A percentile compares a stretch with the other conserved stretches of the same genome.
These are phyloP conservation scores for Nasonia vitripennis DNA, from an alignment of 1,140 invertebrate species.

Conservation along the genomic window DNA sequence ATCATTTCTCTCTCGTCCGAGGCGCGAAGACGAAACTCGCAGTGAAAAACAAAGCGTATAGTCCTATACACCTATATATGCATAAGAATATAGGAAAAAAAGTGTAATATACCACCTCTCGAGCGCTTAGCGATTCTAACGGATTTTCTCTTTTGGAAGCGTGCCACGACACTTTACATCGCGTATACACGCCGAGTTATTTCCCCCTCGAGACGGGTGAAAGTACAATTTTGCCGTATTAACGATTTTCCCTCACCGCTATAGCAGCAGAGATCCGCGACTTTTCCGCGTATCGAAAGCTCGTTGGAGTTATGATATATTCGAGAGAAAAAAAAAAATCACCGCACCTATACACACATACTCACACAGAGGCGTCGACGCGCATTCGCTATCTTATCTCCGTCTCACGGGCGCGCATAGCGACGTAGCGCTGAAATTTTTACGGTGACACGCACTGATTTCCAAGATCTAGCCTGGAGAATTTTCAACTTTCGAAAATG, in stretches of 20 bases:
- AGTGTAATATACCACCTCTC: conserved; percentile 7
- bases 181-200: not conserved
- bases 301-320: too few species aligned
- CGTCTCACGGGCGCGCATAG: not conserved
- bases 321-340: not conserved
- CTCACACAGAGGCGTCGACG: not conserved
- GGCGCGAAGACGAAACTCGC: not conserved
- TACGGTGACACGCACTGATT: not conserved
- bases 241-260: not conserved
- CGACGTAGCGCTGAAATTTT: not conserved
- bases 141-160: conserved; percentile 3
- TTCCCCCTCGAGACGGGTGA: not conserved
- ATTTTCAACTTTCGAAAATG: too few species aligned
- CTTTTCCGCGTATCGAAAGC: not conserved
- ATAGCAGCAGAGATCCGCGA: not conserved
- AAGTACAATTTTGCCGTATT: conserved; percentile 4
- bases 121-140: not conserved
- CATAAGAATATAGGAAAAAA: not conserved
- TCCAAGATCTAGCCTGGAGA: not conserved
- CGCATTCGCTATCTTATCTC: not conserved
- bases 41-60: not conserved
- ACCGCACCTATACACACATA: not conserved
- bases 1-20: not conserved
- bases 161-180: not conserved
- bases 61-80: not conserved